Conservation (phyloP, 2,888 invertebrate species). For the Buathra laborator region DNA sequence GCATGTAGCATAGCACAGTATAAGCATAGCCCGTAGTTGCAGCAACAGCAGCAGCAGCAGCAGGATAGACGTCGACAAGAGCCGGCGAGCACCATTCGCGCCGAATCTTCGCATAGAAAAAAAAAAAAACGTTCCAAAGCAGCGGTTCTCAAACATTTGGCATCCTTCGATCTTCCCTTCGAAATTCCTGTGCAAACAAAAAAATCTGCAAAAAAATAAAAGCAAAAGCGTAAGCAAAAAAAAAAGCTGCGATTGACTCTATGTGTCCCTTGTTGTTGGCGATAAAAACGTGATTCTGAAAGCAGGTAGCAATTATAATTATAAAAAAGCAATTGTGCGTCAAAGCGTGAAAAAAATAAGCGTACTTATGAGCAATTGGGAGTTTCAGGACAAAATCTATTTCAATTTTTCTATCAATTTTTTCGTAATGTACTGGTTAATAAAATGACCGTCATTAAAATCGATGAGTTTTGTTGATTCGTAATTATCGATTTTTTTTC, state of each 20-base stretch:
- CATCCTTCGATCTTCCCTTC: not conserved
- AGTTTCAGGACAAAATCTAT: not conserved
- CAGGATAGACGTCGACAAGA: conserved; percentile 23
- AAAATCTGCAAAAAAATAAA: conserved; percentile 52
- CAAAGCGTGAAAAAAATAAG: conserved; percentile 44
- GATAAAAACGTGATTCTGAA: conserved; percentile 59
- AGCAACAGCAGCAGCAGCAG: conserved; percentile 28
- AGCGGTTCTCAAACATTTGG: conserved; percentile 76
- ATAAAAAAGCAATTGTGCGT: conserved; percentile 23
- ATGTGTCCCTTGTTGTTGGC: conserved; percentile 27
- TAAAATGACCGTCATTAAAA: not conserved
- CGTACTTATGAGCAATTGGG: not conserved
- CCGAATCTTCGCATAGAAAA: conserved; percentile 59
- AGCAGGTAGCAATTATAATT: conserved; percentile 41
- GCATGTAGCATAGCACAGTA: conserved; percentile 39
- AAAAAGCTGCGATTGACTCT: conserved; percentile 7
- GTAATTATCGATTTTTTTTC: not conserved
- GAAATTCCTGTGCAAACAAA: conserved; percentile 35
- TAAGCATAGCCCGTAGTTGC: conserved; percentile 6
- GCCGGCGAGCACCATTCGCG: conserved; percentile 42
- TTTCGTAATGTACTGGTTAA: not conserved
- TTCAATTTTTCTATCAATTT: not conserved
- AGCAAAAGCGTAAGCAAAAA: conserved; percentile 34
- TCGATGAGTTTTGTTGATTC: not conserved
- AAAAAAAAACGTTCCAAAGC: conserved; percentile 57